phyloP scores from a whole-genome alignment of 37 sponge, comb jelly and placozoan species.

The Lycopodina hypogea region DNA sequence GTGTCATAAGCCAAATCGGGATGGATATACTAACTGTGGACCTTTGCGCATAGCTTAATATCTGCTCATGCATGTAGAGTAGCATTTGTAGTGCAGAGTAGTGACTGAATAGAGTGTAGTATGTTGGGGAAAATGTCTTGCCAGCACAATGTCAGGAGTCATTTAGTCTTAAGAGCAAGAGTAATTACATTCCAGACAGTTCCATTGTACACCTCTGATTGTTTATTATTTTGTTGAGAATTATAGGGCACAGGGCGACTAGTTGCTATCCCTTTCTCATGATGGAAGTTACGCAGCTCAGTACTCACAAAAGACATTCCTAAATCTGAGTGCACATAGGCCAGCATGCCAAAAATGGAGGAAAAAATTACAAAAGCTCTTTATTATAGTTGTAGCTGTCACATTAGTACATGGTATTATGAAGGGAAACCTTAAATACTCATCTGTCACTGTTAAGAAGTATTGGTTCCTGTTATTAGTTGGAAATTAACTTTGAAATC shows the following conservation, averaged over 20 bases:
- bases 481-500: background rate
- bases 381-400: background rate
- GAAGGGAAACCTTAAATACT: background rate
- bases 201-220: slow-evolving; percentile 6
- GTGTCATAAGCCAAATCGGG: background rate
- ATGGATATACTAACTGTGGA: background rate
- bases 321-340: slow-evolving; percentile 3
- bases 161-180: background rate
- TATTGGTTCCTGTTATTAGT: background rate
- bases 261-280: slow-evolving; percentile 3
- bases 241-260: background rate
- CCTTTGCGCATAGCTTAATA: background rate
- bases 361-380: slow-evolving; percentile 1
- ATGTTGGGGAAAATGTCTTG: background rate
- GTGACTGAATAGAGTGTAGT: background rate
- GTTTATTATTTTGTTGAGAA: background rate
- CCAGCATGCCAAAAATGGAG: no score
- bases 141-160: background rate
- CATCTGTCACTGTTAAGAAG: background rate
- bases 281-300: slow-evolving; percentile 2
- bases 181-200: background rate
- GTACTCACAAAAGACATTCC: background rate
- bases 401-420: background rate
- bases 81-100: background rate
- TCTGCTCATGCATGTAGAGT: background rate